Conservation (phyloP, 1,140 invertebrate species). For the Ceratina japonica region DNA sequence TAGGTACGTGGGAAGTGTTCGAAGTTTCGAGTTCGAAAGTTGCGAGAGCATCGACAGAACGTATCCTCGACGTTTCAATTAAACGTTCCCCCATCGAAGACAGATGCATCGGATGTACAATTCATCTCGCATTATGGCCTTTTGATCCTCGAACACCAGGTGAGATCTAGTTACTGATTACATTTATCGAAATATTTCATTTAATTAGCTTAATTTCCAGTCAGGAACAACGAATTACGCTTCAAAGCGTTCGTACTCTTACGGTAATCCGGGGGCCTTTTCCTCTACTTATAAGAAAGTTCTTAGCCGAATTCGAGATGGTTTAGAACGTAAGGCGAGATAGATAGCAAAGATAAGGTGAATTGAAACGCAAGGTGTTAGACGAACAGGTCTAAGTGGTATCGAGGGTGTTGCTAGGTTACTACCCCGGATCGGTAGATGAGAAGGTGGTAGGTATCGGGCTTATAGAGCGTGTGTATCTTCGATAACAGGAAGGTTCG, state of each 20-base stretch:
- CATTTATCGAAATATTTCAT: no score
- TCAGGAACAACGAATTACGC: background rate
- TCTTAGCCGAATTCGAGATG: conserved; percentile 8
- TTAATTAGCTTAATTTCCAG: no score
- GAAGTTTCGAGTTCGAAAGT: conserved; percentile 22
- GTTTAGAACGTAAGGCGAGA: conserved; percentile 53
- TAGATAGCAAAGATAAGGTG: conserved; percentile 75
- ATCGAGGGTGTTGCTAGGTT: conserved; percentile 77
- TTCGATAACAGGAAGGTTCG: conserved; percentile 37
- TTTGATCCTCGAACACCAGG: no score
- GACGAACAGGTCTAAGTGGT: conserved; percentile 69
- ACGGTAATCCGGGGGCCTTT: background rate
- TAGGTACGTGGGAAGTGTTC: background rate
- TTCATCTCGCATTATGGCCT: background rate
- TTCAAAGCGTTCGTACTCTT: background rate
- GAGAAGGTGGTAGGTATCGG: conserved; percentile 42
- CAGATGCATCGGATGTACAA: no score
- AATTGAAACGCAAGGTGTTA: conserved; percentile 72
- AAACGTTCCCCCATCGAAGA: background rate
- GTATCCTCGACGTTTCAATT: conserved; percentile 21
- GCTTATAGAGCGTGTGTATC: conserved; percentile 43
- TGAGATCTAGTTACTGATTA: no score
- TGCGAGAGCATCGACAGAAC: conserved; percentile 1
- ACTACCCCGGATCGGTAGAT: conserved; percentile 66
- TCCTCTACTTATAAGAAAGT: conserved; percentile 3